Percentiles rank a stretch among this genome's conserved stretches.
phyloP scores from a whole-genome alignment of 2,797 vertebrate species.

The Synanceia verrucosa region DNA sequence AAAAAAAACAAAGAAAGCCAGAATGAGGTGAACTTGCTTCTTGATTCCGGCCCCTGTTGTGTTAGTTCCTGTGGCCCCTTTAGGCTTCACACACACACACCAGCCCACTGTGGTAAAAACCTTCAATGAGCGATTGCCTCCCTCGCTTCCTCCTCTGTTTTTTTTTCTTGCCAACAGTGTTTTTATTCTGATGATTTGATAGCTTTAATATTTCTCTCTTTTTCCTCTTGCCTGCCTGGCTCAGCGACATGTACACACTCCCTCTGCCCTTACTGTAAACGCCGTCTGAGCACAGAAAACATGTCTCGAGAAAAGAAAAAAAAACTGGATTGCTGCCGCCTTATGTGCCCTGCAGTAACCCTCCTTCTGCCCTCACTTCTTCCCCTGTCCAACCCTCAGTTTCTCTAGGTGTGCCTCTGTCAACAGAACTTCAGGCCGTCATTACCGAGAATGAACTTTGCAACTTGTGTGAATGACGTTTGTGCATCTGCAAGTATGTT shows the following conservation, averaged over 20 bases:
- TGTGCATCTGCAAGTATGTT: slow-evolving; percentile 57
- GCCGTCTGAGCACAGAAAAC: slow-evolving; percentile 32
- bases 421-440: slow-evolving; percentile 65
- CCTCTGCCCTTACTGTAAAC: slow-evolving; percentile 55
- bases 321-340: slow-evolving; percentile 54
- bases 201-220: slow-evolving; percentile 78
- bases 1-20: slow-evolving; percentile 11
- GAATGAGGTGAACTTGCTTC: slow-evolving; percentile 26
- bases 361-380: slow-evolving; percentile 14
- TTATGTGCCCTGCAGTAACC: slow-evolving; percentile 64
- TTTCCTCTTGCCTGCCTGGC: slow-evolving; percentile 60
- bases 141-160: slow-evolving; percentile 19
- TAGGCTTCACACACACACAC: slow-evolving; percentile 33
- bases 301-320: slow-evolving; percentile 16
- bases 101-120: slow-evolving; percentile 54
- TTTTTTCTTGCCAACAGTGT: slow-evolving; percentile 46
- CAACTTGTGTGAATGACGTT: slow-evolving; percentile 53
- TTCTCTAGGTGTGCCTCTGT: slow-evolving; percentile 73
- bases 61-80: slow-evolving; percentile 57
- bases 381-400: slow-evolving; percentile 27
- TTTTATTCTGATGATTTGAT: slow-evolving; percentile 71
- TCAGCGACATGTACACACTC: slow-evolving; percentile 51
- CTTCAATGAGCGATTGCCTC: slow-evolving; percentile 34
- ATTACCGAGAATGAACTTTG: slow-evolving; percentile 65
- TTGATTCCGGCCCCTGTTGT: slow-evolving; percentile 47